Conservation (phyloP, 2,888 invertebrate genomes). For the Meiosimyza decipiens region DNA sequence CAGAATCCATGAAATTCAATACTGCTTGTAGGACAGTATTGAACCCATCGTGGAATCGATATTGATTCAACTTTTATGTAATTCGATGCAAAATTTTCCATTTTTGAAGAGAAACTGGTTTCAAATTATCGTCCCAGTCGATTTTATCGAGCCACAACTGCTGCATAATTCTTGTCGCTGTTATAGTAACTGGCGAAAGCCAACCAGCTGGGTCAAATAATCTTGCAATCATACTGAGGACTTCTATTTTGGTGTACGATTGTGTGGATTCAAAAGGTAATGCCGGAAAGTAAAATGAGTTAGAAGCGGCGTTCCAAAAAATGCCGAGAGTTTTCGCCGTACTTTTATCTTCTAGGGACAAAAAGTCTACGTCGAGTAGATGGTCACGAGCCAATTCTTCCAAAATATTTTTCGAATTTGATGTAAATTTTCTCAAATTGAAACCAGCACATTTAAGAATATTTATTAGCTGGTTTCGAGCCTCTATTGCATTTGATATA, state of each 20-base stretch:
- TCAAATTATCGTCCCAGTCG: neutral
- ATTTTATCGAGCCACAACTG: neutral
- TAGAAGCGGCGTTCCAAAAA: conserved; percentile 27
- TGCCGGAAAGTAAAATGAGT: conserved; percentile 18
- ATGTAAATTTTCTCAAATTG: neutral
- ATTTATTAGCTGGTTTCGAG: neutral
- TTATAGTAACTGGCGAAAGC: conserved; percentile 25
- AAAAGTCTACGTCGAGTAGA: neutral
- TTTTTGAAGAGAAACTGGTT: neutral
- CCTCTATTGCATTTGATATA: no score
- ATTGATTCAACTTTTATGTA: no score
- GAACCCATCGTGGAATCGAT: no score
- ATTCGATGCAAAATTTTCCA: neutral
- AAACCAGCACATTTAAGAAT: conserved; percentile 15
- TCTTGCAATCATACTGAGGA: neutral
- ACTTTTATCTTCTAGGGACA: conserved; percentile 3
- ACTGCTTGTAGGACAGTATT: no score
- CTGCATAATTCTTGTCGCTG: conserved; percentile 2
- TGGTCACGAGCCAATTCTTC: neutral
- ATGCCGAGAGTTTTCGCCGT: conserved; percentile 22
- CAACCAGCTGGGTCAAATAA: conserved; percentile 30
- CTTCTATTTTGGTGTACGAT: no score
- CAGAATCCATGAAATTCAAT: no score
- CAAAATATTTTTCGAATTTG: neutral
- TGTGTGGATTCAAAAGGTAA: neutral